Evolutionary conservation across 2,888 invertebrate genomes (phyloP).

Genomic region (Lasioglossum figueresi): DNA sequence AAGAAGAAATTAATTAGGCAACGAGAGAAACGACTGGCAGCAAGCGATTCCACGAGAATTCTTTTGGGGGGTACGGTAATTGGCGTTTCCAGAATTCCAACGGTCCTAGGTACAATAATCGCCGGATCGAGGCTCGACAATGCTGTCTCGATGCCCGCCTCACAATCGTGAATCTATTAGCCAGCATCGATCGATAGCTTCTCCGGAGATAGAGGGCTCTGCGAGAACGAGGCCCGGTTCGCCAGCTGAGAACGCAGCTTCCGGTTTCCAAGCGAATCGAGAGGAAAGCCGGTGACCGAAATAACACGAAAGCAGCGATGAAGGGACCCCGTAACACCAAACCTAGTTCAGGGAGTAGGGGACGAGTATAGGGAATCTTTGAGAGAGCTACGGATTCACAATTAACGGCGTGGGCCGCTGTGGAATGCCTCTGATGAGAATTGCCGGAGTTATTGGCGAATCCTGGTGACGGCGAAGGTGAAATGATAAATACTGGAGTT

Average conservation of each 20-base stretch:
- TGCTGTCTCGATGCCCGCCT: slow-evolving; percentile 40
- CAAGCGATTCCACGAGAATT: slow-evolving; percentile 14
- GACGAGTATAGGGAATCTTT: background rate
- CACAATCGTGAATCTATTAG: slow-evolving; percentile 40
- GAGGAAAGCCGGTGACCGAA: slow-evolving; percentile 3
- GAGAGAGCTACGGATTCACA: background rate
- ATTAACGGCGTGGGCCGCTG: background rate
- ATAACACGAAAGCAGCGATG: slow-evolving; percentile 14
- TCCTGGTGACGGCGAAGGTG: background rate
- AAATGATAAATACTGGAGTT: background rate
- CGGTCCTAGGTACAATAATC: slow-evolving; percentile 21
- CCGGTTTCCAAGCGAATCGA: background rate
- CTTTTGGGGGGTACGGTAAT: slow-evolving; percentile 27
- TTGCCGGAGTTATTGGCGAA: background rate
- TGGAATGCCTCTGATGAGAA: background rate
- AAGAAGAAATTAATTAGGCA: slow-evolving; percentile 51
- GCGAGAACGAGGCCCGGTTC: background rate
- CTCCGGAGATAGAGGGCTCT: background rate
- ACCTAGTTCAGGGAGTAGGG: background rate
- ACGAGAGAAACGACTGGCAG: background rate
- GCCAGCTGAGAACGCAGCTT: background rate
- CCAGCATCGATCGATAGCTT: slow-evolving; percentile 25
- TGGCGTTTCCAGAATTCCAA: slow-evolving; percentile 50
- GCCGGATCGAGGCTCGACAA: slow-evolving; percentile 45
- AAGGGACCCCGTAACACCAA: slow-evolving; percentile 9